Evolutionary conservation across 35 echinoderm and acorn worm genomes (phyloP), one percentile per base, ranked within the genome.

Genomic region (Holothuria glaberrima): DNA sequence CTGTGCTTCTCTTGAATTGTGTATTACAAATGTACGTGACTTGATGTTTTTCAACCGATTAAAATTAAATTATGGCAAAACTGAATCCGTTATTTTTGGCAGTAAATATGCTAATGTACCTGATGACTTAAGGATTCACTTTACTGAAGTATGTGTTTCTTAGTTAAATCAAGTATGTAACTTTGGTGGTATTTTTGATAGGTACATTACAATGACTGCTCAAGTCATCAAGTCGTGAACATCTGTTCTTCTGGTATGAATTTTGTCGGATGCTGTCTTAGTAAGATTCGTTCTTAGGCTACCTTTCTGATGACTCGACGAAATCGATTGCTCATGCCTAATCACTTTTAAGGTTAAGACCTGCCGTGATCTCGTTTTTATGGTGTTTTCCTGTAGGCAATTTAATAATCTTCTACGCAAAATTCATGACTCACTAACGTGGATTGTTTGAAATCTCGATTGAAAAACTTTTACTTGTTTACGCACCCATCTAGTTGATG

Each of bases 71-170:
- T 17, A 34, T 32, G 19, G 25, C 69, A 73, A 46, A 73, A 73
- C 69, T 18, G 30, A 73, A 73, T 73, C 32, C 32, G 32, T 73
- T 73, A 32, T 32, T 4, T 73, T 73, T 18, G 13, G 69, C 18
- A 73, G 69, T 73, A 73, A 18, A 73, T 34, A 34, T 73, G 24
- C 12, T 73, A 30, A 73, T 73, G 69, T 73, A 32, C 69, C 69
- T 33, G 69, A 12, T 33, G 69, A 73, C 32, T 73, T 73, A 73
- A 9, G 32, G 69, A 24, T 73, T 31, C 69, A 73, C 18, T 30
- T 73, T 73, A 29, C 25, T 32, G 30, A 33, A 12, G 69, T 73
- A 2, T 73, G 30, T 73, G 18, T 32, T 29, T 30, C 69, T 32
- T 29, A 24, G 25, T 73, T 29, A 4, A 29, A 73, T 73, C 29